Base-by-base conservation (phyloP, 2,797 vertebrate species). In the Ataeniobius toweri region DNA sequence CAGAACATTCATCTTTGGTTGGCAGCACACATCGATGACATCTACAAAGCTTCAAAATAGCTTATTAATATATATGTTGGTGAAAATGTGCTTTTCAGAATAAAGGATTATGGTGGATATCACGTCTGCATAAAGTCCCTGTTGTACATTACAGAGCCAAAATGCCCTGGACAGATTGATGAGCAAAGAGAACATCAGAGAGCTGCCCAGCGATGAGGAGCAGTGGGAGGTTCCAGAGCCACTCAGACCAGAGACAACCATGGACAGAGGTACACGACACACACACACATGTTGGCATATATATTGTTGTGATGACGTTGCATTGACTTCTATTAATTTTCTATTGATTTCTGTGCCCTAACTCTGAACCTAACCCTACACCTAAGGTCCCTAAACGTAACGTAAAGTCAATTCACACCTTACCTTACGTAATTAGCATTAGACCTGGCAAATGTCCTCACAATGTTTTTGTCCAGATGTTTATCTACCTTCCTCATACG, bases 211-310 rank as follows among this genome's bases (percentile, higher is more conserved):
- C 16, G 82, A 86, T 1, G 93, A 95, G 89, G 92, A 94, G 86
- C 84, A 28, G 31, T 96, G 96, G 96, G 94, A 95, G 85, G 94
- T 96, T 46, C 95, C 95, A 0, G 85, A 91, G 76, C 94, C 94
- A 0, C 41, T 80, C 44, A 89, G 79, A 74, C 88, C 85, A 36
- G 92, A 91, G 20, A 0, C 74, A 0, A 73, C 81, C 72, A 75
- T 82, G 76, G 92, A 93, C 12, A 85, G 59, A 83, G 82, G 95
- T 96, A 91, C 12, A 1, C 3, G 9, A 46, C 44, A 46, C 44
- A 9, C 28, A 44, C 39, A n/a, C 53, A 13, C 70, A 55, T 20
- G 3, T 36, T 36, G 36, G 3, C 36, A 36, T 36, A 36, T 46
- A 46, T 7, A 10, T 46, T 7, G 7, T 46, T 46, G 6, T 44